A percentile compares a stretch with the other conserved stretches of the same genome.
Conservation (phyloP, 2,888 invertebrate genomes). For the Dermolepida albohirtum region DNA sequence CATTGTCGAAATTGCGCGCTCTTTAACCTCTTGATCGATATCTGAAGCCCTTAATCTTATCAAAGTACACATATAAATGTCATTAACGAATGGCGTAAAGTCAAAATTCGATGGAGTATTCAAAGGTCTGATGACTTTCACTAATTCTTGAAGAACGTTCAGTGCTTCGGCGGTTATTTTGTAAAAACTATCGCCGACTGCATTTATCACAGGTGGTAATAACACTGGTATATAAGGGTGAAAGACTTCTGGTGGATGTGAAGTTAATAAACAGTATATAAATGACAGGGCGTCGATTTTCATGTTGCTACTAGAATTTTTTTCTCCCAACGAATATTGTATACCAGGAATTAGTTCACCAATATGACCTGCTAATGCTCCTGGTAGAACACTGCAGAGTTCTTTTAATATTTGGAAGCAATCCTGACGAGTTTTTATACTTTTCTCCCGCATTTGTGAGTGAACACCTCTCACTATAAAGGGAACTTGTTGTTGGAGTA, state of each 20-base stretch:
- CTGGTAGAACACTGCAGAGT: constrained; percentile 88
- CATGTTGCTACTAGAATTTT: constrained; percentile 96
- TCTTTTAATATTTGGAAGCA: constrained; percentile 93
- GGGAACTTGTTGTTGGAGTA: constrained; percentile 74
- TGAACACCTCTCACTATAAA: constrained; percentile 89
- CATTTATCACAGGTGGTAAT: constrained; percentile 86
- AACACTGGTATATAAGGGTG: constrained; percentile 83
- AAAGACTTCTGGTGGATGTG: constrained; percentile 84
- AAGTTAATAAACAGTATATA: constrained; percentile 83
- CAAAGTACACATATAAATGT: constrained; percentile 87
- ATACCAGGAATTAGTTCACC: constrained; percentile 89
- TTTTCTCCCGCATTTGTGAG: constrained; percentile 86
- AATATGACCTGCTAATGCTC: constrained; percentile 86
- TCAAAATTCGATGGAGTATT: constrained; percentile 75
- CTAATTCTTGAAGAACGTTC: constrained; percentile 91
- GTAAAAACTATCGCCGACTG: constrained; percentile 96
- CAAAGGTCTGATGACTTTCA: constrained; percentile 91
- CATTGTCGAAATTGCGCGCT: constrained; percentile 96
- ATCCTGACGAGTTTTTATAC: constrained; percentile 90
- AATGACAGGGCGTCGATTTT: constrained; percentile 97
- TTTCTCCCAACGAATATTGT: constrained; percentile 89
- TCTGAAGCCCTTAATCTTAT: constrained; percentile 92
- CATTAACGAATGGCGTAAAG: constrained; percentile 81
- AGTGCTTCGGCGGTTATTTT: constrained; percentile 98
- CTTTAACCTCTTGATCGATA: constrained; percentile 99